These are phyloP conservation scores for Ciconia maguari DNA, from an alignment of 2,113 vertebrate genomes.

Conservation along the genomic window DNA sequence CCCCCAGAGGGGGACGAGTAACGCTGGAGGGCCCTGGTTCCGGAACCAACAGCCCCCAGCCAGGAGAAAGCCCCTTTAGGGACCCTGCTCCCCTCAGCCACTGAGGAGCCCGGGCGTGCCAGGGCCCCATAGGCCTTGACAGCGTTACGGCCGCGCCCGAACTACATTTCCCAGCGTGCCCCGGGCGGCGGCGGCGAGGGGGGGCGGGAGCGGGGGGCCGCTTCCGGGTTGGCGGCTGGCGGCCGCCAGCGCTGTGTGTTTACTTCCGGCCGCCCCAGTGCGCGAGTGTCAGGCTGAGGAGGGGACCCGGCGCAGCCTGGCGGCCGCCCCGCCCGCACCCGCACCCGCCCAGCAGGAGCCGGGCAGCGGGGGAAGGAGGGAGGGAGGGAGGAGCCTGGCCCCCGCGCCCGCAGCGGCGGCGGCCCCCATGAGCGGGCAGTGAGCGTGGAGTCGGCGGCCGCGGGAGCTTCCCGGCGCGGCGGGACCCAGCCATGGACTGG, in stretches of 20 bases:
- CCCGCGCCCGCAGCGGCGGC: background rate
- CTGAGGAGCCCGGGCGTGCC: too few relatives aligned
- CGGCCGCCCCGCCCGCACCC: constrained; percentile 44
- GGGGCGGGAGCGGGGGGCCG: background rate
- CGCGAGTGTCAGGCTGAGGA: constrained; percentile 67
- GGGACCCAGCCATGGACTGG: constrained; percentile 83
- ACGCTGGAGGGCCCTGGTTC: rapidly evolving
- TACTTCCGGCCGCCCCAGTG: constrained; percentile 83
- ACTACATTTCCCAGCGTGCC: background rate
- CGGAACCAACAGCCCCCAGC: background rate
- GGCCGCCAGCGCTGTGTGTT: constrained; percentile 67
- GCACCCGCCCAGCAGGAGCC: background rate
- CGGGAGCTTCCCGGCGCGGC: constrained; percentile 24
- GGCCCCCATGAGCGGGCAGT: constrained; percentile 25
- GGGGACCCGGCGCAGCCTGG: constrained; percentile 33
- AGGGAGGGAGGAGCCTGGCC: background rate
- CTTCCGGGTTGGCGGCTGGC: constrained; percentile 25
- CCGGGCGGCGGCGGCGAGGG: background rate
- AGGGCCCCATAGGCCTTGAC: rapidly evolving
- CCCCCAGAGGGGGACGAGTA: rapidly evolving
- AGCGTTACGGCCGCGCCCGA: rapidly evolving
- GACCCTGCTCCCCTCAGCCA: too few relatives aligned
- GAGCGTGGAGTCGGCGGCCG: constrained; percentile 9
- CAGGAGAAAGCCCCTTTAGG: too few relatives aligned
- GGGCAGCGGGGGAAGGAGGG: background rate